phyloP scores from a whole-genome alignment of 2,888 invertebrate genomes.

The Phaonia tiefii region DNA sequence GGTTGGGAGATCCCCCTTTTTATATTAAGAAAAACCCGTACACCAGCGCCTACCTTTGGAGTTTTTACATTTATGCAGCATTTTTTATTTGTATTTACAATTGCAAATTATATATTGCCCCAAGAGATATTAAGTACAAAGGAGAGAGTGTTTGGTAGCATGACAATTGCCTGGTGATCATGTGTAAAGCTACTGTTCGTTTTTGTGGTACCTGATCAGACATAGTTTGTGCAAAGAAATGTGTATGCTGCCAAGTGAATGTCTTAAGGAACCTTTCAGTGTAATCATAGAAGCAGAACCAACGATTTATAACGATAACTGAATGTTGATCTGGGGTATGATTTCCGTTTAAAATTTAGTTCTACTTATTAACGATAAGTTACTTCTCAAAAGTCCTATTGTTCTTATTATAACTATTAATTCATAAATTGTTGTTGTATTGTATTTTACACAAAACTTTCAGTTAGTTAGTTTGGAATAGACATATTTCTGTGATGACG shows the following conservation, averaged over 20 bases:
- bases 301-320: too few species aligned
- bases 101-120: slow-evolving; percentile 60
- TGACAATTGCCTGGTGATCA: slow-evolving; percentile 39
- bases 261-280: slow-evolving; percentile 48
- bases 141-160: not conserved
- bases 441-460: too few species aligned
- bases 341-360: too few species aligned
- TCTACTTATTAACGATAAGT: too few species aligned
- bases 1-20: not conserved
- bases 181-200: slow-evolving; percentile 61
- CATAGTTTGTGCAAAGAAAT: not conserved
- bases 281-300: slow-evolving; percentile 57
- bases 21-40: slow-evolving; percentile 49
- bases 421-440: too few species aligned
- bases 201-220: slow-evolving; percentile 19
- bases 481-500: too few species aligned
- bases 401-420: too few species aligned
- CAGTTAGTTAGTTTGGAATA: too few species aligned
- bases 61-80: slow-evolving; percentile 22
- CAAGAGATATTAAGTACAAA: slow-evolving; percentile 16
- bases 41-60: slow-evolving; percentile 63
- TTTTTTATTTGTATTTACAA: slow-evolving; percentile 45
- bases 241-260: slow-evolving; percentile 24
- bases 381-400: too few species aligned
- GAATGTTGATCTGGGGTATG: too few species aligned